Conservation (phyloP, 2,888 invertebrate genomes). For the Atherix ibis region DNA sequence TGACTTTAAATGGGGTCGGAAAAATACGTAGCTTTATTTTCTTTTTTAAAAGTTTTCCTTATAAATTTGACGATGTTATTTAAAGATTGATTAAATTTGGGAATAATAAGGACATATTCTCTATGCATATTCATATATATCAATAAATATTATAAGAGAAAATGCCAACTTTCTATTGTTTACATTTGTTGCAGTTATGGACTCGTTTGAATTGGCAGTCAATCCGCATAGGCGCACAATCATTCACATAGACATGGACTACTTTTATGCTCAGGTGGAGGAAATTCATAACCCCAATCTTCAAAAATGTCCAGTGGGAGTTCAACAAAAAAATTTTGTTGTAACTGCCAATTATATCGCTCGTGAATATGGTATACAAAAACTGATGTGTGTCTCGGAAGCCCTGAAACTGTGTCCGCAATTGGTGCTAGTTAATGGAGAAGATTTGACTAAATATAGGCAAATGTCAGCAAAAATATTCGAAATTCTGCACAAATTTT, state of each 20-base stretch:
- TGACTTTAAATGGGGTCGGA: no score
- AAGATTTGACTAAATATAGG: conserved; percentile 68
- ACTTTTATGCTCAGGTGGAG: conserved; percentile 78
- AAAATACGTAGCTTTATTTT: no score
- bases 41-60: no score
- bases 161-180: no score
- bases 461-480: conserved; percentile 63
- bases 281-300: conserved; percentile 55
- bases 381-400: conserved; percentile 63
- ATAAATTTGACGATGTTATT: no score
- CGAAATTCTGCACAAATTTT: conserved; percentile 51
- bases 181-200: no score
- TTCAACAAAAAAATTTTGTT: conserved; percentile 70
- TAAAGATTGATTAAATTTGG: no score
- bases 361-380: conserved; percentile 55
- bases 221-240: conserved; percentile 55
- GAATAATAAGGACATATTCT: no score
- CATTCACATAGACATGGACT: conserved; percentile 69
- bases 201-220: no score
- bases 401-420: conserved; percentile 58
- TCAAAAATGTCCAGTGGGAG: conserved; percentile 51
- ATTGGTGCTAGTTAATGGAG: conserved; percentile 61
- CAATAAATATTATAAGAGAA: no score
- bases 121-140: no score
- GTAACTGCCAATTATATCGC: conserved; percentile 77